Evolutionary conservation across 2,888 invertebrate genomes (phyloP), one percentile per base, ranked within the genome.

Genomic region (Drosophila kanekoi): DNA sequence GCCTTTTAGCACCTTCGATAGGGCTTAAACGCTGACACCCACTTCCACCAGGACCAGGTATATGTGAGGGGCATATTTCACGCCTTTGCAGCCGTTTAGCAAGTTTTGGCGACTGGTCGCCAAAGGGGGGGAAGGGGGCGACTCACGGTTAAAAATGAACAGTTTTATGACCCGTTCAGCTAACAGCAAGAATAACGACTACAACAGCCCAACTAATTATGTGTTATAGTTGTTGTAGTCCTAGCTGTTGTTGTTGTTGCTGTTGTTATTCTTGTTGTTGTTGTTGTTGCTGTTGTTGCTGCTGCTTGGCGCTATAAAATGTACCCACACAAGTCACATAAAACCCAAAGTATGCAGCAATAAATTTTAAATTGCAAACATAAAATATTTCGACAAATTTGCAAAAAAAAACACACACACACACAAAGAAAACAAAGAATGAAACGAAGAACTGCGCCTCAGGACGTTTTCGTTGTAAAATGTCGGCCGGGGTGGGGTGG

Each of bases 281-380:
- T 40, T 65, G 51, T n/a, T n/a, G 63, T 47, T 37, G 59, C 35
- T 53, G 41, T 20, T 53, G 79, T 51, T 45, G 35, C 35, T 65
- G 51, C 28, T 45, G 51, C 28, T 38, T 11, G 70, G 51, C 65
- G 74, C 76, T 69, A 72, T 89, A 84, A 89, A 87, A 89, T 83
- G 63, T 80, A 74, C 68, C 72, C 81, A 81, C 85, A 84, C 69
- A 67, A 74, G 87, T 53, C 86, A 81, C 70, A 87, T 89, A 88
- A 88, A 72, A 74, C 75, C 77, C 77, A 38, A 69, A 83, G 87
- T 65, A 83, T 67, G 69, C 65, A 62, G 81, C 81, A 89, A 85
- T 89, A 85, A 89, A 89, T 89, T 89, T 81, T 87, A 85, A 85
- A 85, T 85, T 87, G 86, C 89, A 85, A 82, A 85, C 89, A 85